These are phyloP conservation scores for Chascanopsetta lugubris DNA, from an alignment of 2,113 vertebrate genomes.

Conservation along the genomic window DNA sequence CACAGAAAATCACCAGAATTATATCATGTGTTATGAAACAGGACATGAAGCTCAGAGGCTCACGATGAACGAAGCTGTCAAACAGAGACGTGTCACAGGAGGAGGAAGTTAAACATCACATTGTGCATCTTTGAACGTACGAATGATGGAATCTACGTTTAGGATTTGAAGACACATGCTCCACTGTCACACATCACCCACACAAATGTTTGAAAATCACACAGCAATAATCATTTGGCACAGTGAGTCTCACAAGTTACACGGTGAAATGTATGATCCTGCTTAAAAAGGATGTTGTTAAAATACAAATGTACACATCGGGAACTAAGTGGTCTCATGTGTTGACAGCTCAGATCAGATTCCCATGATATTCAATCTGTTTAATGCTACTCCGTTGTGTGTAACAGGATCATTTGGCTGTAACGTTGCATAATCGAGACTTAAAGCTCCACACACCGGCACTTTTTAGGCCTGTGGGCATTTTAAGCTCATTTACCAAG, in stretches of 20 bases:
- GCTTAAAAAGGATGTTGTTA: neutral
- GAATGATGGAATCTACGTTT: conserved; percentile 4
- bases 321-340: too few species aligned
- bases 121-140: conserved; percentile 13
- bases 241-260: conserved; percentile 22
- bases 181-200: neutral
- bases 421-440: neutral
- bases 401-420: neutral
- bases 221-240: conserved; percentile 55
- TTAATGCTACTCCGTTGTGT: neutral
- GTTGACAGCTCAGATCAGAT: too few species aligned
- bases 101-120: conserved; percentile 14
- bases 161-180: conserved; percentile 27
- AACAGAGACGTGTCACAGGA: neutral
- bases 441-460: neutral
- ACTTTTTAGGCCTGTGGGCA: conserved; percentile 13
- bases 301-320: conserved; percentile 33
- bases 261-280: conserved; percentile 8
- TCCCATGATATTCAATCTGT: conserved; percentile 4
- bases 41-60: conserved; percentile 6
- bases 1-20: neutral
- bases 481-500: neutral
- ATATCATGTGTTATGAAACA: neutral
- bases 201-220: conserved; percentile 19
- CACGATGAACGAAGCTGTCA: conserved; percentile 7